phyloP scores from a whole-genome alignment of 2,797 vertebrate species.

The Tiaroga cobitis region DNA sequence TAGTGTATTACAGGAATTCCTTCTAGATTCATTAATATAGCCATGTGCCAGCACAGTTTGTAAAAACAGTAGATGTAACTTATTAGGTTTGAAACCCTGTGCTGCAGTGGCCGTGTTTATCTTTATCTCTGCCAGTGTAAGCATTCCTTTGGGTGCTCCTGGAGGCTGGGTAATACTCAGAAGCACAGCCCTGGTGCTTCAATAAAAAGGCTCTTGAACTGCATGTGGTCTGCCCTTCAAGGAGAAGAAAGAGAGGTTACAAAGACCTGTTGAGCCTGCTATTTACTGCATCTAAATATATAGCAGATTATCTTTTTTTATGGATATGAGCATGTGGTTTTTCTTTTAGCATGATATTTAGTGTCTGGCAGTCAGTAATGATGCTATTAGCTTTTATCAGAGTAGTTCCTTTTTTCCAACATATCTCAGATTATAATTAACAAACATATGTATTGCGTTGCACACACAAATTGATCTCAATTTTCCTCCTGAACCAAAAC shows the following conservation, averaged over 20 bases:
- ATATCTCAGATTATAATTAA: background rate
- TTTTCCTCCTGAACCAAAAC: too few relatives aligned
- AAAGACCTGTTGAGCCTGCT: conserved; percentile 6
- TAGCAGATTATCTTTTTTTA: background rate
- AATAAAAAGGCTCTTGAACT: conserved; percentile 75
- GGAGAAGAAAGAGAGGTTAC: conserved; percentile 65
- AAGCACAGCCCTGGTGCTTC: conserved; percentile 66
- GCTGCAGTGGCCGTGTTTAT: conserved; percentile 17
- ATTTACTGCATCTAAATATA: conserved; percentile 1
- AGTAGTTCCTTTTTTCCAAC: background rate
- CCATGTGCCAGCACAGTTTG: background rate
- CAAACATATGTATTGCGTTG: background rate
- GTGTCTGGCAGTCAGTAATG: background rate
- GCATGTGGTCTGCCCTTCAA: conserved; percentile 69
- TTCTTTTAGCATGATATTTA: background rate
- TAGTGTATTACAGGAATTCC: background rate
- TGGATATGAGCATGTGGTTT: background rate
- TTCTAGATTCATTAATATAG: background rate
- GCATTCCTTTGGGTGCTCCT: conserved; percentile 43
- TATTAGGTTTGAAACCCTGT: conserved; percentile 31
- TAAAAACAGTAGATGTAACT: background rate
- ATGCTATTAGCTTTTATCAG: background rate
- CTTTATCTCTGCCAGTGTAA: conserved; percentile 36
- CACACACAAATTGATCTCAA: background rate
- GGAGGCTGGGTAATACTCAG: conserved; percentile 62